Base-by-base conservation (phyloP, 2,113 vertebrate species). In the Platanista minor region DNA sequence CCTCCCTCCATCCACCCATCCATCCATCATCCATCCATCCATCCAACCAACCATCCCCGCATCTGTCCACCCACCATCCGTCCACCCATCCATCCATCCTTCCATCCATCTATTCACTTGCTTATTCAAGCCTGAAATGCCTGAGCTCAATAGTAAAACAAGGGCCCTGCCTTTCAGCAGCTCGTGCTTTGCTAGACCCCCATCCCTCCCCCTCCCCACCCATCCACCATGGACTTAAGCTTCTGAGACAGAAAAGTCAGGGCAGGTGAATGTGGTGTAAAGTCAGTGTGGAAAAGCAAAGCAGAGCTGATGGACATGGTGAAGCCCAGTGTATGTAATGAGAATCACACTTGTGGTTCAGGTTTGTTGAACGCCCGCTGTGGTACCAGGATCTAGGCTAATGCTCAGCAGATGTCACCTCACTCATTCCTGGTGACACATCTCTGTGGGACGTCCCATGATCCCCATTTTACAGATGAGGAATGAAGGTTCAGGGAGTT, bases 11-110 rank as follows among this genome's bases (percentile, higher is more conserved):
- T 20, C 23, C 36, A 15, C 29, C n/a, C 25, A 15, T 59, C 33
- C 17, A 4, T 36, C 41, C 39, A 2, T n/a, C 49, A 6, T 6
- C 52, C 52, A 8, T 23, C 29, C 36, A 8, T 41, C 23, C 20
- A 0, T 9, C 21, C 23, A 12, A n/a, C n/a, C n/a, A n/a, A n/a
- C n/a, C n/a, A n/a, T n/a, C n/a, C n/a, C n/a, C n/a, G n/a, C n/a
- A n/a, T n/a, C n/a, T n/a, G n/a, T 46, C 12, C 13, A 14, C 10
- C 21, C 59, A 25, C 43, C 52, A 11, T 49, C 14, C 14, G 18
- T 29, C 8, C 59, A 0, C 8, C 20, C 11, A 3, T 39, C 9
- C 33, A 5, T 13, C 62, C n/a, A 21, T 57, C 23, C 5, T 3
- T 33, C 43, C 18, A 6, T 46, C 46, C n/a, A 31, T 6, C 29